Conservation (phyloP, 2,113 vertebrate genomes). For the Kryptolebias marmoratus region DNA sequence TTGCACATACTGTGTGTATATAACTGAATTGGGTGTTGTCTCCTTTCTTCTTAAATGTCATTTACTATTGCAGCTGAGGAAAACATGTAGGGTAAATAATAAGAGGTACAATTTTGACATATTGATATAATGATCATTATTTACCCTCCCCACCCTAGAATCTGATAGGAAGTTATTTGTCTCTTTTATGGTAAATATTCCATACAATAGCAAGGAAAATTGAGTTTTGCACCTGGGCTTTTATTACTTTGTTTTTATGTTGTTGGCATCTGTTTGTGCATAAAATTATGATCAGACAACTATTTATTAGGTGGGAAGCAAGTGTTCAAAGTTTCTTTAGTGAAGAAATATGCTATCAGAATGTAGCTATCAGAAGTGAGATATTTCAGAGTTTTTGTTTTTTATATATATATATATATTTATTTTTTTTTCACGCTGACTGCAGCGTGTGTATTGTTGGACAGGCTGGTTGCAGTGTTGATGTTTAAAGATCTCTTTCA, state of each 20-base stretch:
- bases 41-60: constrained; percentile 37
- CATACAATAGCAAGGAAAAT: no score
- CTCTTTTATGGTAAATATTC: background rate
- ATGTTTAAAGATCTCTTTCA: constrained; percentile 11
- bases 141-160: constrained; percentile 1
- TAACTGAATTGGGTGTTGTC: constrained; percentile 47
- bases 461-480: background rate
- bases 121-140: constrained; percentile 38
- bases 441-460: background rate
- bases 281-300: background rate
- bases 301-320: background rate
- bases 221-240: no score
- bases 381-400: background rate
- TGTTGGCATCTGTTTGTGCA: no score
- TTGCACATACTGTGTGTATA: constrained; percentile 25
- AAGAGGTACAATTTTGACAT: constrained; percentile 9
- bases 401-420: background rate
- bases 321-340: background rate
- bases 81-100: constrained; percentile 6
- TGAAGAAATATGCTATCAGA: background rate
- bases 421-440: background rate
- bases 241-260: no score
- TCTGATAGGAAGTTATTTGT: background rate
- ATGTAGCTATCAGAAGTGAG: no score
- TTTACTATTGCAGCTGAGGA: background rate